Conservation (phyloP, 2,797 vertebrate species). For the Semotilus atromaculatus region DNA sequence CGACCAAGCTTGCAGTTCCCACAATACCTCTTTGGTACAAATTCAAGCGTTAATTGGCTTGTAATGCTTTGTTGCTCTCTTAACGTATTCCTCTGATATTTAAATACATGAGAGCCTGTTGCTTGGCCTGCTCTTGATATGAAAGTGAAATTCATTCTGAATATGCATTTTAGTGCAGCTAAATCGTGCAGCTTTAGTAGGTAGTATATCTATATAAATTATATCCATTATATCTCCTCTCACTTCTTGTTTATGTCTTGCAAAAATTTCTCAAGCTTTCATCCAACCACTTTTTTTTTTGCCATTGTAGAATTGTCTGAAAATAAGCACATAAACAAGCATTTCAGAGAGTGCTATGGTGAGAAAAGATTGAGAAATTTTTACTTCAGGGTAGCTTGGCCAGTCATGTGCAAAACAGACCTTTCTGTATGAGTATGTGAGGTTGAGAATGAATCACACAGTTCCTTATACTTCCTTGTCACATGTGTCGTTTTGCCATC, state of each 20-base stretch:
- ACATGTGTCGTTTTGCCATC: not conserved
- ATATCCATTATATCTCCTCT: not conserved
- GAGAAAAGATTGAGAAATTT: not conserved
- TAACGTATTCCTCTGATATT: constrained; percentile 36
- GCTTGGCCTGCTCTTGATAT: not conserved
- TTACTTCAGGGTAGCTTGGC: not conserved
- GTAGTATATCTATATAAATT: not conserved
- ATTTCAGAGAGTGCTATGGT: not conserved
- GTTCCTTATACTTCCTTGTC: not conserved
- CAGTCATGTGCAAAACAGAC: not conserved
- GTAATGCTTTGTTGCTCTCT: constrained; percentile 37
- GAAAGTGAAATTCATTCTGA: not conserved
- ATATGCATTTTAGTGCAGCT: not conserved
- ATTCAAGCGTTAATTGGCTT: constrained; percentile 16
- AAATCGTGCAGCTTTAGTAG: too few relatives aligned
- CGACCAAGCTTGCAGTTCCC: constrained; percentile 1
- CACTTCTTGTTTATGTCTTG: not conserved
- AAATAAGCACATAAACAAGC: not conserved
- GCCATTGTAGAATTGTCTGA: not conserved
- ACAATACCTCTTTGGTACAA: constrained; percentile 8
- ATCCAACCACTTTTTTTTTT: not conserved
- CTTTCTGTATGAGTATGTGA: not conserved
- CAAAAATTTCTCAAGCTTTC: not conserved
- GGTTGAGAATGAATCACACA: not conserved
- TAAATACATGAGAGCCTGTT: constrained; percentile 18